phyloP scores from a whole-genome alignment of 1,140 invertebrate genomes.

The Calliphora vicina region DNA sequence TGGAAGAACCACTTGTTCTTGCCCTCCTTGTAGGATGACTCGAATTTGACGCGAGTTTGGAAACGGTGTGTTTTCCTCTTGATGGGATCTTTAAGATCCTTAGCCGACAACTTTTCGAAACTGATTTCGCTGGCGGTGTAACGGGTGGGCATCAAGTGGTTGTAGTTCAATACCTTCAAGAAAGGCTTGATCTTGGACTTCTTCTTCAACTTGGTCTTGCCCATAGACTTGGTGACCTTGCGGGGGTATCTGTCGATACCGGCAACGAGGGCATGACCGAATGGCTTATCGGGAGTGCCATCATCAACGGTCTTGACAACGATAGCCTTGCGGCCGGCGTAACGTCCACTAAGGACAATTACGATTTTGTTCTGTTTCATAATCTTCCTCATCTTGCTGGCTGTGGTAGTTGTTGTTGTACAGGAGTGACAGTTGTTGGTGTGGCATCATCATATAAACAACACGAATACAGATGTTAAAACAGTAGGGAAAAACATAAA shows the following conservation, averaged over 20 bases:
- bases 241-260: slow-evolving; percentile 97
- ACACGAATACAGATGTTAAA: too few relatives aligned
- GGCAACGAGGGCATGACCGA: slow-evolving; percentile 96
- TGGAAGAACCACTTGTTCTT: slow-evolving; percentile 99
- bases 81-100: slow-evolving; percentile 95
- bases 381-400: slow-evolving; percentile 91
- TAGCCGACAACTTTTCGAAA: slow-evolving; percentile 78
- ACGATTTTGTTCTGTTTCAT: slow-evolving; percentile 98
- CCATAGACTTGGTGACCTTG: slow-evolving; percentile 96
- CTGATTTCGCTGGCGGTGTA: slow-evolving; percentile 89
- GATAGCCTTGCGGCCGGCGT: slow-evolving; percentile 96
- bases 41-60: slow-evolving; percentile 94
- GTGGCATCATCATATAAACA: background rate
- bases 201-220: slow-evolving; percentile 95
- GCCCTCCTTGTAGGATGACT: slow-evolving; percentile 96
- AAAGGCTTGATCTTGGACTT: slow-evolving; percentile 98
- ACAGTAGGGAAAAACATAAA: too few relatives aligned
- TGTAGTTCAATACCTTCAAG: slow-evolving; percentile 96
- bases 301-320: slow-evolving; percentile 97
- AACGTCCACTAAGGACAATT: slow-evolving; percentile 95
- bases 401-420: slow-evolving; percentile 38
- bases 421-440: background rate
- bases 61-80: slow-evolving; percentile 94
- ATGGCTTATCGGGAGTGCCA: slow-evolving; percentile 93
- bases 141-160: slow-evolving; percentile 98